Percentiles rank a stretch among this genome's conserved stretches.
phyloP scores from a whole-genome alignment of 2,888 invertebrate genomes.

The Drosophila planitibia region DNA sequence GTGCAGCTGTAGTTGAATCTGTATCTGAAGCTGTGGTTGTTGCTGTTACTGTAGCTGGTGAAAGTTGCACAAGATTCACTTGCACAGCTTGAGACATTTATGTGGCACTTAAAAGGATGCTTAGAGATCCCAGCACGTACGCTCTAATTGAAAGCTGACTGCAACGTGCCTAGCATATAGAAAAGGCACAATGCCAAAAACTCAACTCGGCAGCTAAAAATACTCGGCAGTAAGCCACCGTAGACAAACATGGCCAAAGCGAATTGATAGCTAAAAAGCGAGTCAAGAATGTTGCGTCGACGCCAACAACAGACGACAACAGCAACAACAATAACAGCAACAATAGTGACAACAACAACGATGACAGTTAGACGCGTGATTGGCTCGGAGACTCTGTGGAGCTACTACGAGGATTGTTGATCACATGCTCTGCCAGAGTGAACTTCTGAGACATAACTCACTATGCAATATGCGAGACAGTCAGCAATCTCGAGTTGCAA shows the following conservation, averaged over 20 bases:
- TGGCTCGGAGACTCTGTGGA: constrained; percentile 54
- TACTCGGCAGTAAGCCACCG: constrained; percentile 35
- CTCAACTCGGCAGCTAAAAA: constrained; percentile 41
- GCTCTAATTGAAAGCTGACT: constrained; percentile 74
- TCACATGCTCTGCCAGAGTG: constrained; percentile 32
- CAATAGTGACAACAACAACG: constrained; percentile 39
- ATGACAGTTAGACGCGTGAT: constrained; percentile 71
- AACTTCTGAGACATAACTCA: constrained; percentile 75
- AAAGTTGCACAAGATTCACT: constrained; percentile 76
- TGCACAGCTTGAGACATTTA: constrained; percentile 71
- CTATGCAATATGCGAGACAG: constrained; percentile 53
- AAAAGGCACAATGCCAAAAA: constrained; percentile 51
- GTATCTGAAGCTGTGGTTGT: constrained; percentile 2
- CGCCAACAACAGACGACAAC: constrained; percentile 42
- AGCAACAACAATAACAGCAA: constrained; percentile 11
- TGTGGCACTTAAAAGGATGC: constrained; percentile 77
- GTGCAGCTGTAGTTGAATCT: constrained; percentile 18
- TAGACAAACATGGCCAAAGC: constrained; percentile 57
- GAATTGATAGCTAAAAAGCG: constrained; percentile 65
- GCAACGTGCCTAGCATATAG: constrained; percentile 64
- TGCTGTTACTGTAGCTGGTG: constrained; percentile 48
- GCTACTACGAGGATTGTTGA: constrained; percentile 46
- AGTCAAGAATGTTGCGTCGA: constrained; percentile 72
- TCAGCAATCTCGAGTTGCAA: constrained; percentile 48
- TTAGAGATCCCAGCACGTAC: constrained; percentile 70